Conservation (phyloP, 2,113 vertebrate species). For the Centropus bengalensis region DNA sequence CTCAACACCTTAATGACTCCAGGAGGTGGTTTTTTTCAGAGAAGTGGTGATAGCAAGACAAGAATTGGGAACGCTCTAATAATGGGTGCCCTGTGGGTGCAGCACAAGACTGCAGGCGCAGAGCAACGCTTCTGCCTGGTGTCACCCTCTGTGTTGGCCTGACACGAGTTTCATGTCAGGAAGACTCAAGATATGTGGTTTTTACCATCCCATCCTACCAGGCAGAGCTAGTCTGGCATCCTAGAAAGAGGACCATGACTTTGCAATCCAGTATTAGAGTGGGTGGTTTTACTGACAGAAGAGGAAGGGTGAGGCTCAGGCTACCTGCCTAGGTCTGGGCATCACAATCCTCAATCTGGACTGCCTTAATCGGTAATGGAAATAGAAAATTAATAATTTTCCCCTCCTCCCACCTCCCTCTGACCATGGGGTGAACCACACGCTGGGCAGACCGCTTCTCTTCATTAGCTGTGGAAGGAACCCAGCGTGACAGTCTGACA, state of each 20-base stretch:
- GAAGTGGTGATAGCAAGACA: neutral
- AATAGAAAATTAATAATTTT: neutral
- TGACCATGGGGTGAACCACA: neutral
- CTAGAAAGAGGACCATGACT: neutral
- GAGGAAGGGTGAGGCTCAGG: neutral
- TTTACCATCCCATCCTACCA: neutral
- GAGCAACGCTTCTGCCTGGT: neutral
- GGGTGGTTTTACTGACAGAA: neutral
- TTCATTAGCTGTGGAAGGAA: neutral
- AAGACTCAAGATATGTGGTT: neutral
- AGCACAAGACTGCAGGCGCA: neutral
- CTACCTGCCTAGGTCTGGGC: neutral
- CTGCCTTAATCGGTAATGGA: neutral
- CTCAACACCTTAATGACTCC: neutral
- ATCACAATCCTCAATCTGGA: neutral
- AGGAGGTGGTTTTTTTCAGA: neutral
- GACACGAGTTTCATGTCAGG: neutral
- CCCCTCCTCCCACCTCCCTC: neutral
- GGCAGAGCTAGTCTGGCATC: neutral
- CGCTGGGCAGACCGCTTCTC: neutral
- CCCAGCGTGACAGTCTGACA: neutral
- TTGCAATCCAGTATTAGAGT: neutral
- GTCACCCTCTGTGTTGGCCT: neutral
- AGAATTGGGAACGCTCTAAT: neutral
- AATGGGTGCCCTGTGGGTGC: neutral